Evolutionary conservation across 2,888 invertebrate species (phyloP), one percentile per base, ranked within the genome.

Genomic region (Thyatira batis): DNA sequence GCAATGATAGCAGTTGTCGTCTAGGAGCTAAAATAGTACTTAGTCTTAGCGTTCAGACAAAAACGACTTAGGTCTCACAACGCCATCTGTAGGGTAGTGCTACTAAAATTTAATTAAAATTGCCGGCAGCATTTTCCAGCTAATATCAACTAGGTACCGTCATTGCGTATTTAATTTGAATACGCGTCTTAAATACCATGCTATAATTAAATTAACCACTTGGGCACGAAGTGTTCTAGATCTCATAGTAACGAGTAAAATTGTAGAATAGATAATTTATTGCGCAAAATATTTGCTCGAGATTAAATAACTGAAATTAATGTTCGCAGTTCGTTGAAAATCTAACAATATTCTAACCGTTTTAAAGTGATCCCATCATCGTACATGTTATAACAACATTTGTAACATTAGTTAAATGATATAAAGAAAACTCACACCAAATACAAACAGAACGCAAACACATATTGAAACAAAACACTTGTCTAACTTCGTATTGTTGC

Each of bases 401-500:
- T 39, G 1, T 11, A 2, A 39, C 8, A 17, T 30, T 30, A 33
- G n/a, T 13, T 11, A 39, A 5, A 17, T 39, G 39, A 39, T 39
- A 8, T 13, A 33, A 33, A 13, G 11, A 2, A 17, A 17, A 17
- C 33, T 13, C 33, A 39, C 23, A 20, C n/a, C 23, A 45, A 20
- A 45, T n/a, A 45, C n/a, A 45, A 45, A 45, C 21, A 45, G 13
- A 39, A 17, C 8, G 33, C 13, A 39, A 39, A 39, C 39, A 39
- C 17, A 17, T 39, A 39, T 39, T 39, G 49, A 39, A 51, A 57
- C 49, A 46, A 53, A 65, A 52, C 58, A 57, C 49, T 61, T 65
- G 61, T 56, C 54, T 61, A 55, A 63, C 65, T 66, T 65, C 67
- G 69, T 61, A 58, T 65, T 63, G 61, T 55, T 60, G 56, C 63